Evolutionary conservation across 2,888 invertebrate genomes (phyloP).

Genomic region (Sarcophaga variegata): DNA sequence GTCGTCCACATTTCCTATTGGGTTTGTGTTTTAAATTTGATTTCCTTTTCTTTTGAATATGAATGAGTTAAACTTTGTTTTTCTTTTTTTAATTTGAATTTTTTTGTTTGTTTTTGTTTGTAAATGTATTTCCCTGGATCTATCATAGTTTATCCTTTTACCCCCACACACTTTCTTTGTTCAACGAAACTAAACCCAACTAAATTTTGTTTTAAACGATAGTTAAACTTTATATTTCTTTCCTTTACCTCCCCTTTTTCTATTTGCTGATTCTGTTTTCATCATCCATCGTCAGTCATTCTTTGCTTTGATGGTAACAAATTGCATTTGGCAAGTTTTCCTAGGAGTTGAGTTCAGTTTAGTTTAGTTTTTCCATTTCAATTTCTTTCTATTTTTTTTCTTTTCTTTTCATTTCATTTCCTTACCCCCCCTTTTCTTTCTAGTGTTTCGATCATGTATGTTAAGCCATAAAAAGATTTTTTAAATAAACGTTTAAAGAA

Average conservation of each 20-base stretch:
- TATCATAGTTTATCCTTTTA: constrained; percentile 41
- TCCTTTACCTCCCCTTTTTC: not conserved
- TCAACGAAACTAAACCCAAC: not conserved
- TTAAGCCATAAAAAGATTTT: constrained; percentile 46
- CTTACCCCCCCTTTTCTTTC: not conserved
- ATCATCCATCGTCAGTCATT: not conserved
- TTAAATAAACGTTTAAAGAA: constrained; percentile 5
- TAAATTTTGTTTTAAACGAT: constrained; percentile 53
- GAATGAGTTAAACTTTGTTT: constrained; percentile 40
- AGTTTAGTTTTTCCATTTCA: too few relatives aligned
- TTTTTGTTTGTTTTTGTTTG: not conserved
- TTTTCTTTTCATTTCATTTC: not conserved
- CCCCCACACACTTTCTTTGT: constrained; percentile 1
- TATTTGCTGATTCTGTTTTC: not conserved
- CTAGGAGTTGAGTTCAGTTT: too few relatives aligned
- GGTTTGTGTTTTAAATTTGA: not conserved
- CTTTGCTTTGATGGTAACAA: constrained; percentile 63
- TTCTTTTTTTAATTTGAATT: constrained; percentile 15
- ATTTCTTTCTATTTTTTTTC: not conserved
- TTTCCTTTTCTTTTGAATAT: not conserved
- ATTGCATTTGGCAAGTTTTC: constrained; percentile 55
- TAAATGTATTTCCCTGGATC: not conserved
- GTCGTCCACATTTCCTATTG: not conserved
- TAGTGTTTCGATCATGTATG: constrained; percentile 40
- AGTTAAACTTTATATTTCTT: constrained; percentile 31